Conservation (phyloP, 1,140 invertebrate genomes). For the Mycetomoellerius zeteki region DNA sequence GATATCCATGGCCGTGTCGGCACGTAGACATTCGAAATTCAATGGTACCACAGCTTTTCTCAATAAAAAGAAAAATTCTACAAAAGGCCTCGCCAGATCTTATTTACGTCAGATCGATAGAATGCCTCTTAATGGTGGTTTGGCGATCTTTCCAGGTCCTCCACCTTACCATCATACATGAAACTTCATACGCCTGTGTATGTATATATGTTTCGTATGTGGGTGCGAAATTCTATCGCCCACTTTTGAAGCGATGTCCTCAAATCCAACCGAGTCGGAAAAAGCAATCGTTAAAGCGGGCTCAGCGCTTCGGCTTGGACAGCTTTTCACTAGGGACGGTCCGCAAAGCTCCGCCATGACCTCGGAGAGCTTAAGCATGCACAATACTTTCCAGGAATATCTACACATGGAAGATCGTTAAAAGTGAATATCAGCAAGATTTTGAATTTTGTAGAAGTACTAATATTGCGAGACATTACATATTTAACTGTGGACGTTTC, state of each 20-base stretch:
- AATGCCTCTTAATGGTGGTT: slow-evolving; percentile 28
- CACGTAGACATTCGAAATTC: slow-evolving; percentile 49
- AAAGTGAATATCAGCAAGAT: slow-evolving; percentile 22
- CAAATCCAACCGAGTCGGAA: slow-evolving; percentile 52
- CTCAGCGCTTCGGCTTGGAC: slow-evolving; percentile 62
- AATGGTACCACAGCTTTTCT: not conserved
- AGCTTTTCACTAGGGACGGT: slow-evolving; percentile 62
- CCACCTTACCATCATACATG: slow-evolving; percentile 1
- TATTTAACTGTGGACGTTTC: not conserved
- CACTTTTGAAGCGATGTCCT: slow-evolving; percentile 66
- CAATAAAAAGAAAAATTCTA: slow-evolving; percentile 11
- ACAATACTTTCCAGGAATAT: slow-evolving; percentile 40
- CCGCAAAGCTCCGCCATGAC: slow-evolving; percentile 62
- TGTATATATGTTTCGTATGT: slow-evolving; percentile 2
- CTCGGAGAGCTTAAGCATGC: slow-evolving; percentile 59
- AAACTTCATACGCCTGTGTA: not conserved
- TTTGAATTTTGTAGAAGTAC: not conserved
- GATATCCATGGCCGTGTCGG: slow-evolving; percentile 45
- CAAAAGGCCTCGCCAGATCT: slow-evolving; percentile 37
- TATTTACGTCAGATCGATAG: slow-evolving; percentile 63
- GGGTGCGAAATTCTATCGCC: slow-evolving; percentile 58
- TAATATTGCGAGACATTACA: not conserved
- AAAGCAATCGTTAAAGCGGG: slow-evolving; percentile 72
- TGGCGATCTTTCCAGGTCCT: slow-evolving; percentile 34
- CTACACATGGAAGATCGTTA: slow-evolving; percentile 49